These are phyloP conservation scores for Clanis bilineata DNA, from an alignment of 2,888 invertebrate species.

Conservation along the genomic window DNA sequence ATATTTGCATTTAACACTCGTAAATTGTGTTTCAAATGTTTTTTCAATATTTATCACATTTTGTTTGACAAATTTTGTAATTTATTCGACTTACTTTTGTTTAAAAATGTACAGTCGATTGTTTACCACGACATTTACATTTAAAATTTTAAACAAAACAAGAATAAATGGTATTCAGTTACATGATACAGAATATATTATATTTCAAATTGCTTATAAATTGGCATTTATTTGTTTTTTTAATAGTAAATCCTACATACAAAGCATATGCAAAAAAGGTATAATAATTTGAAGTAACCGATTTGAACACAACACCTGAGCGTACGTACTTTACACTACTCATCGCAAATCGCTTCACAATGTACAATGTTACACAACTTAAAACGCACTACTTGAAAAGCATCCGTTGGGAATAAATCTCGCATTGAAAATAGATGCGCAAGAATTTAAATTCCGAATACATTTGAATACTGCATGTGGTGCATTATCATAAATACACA, in stretches of 20 bases:
- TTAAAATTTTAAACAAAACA: neutral
- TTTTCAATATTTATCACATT: neutral
- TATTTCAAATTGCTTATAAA: neutral
- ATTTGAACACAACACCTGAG: neutral
- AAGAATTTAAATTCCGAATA: constrained; percentile 44
- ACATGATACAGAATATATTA: neutral
- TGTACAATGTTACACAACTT: constrained; percentile 19
- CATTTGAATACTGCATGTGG: constrained; percentile 42
- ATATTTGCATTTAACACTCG: neutral
- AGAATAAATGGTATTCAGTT: neutral
- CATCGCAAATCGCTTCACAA: neutral
- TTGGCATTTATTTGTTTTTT: neutral
- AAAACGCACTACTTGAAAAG: constrained; percentile 3
- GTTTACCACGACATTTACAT: neutral
- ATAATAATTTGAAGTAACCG: neutral
- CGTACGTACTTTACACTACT: neutral
- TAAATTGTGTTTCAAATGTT: neutral
- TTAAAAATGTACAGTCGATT: neutral
- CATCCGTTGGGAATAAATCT: constrained; percentile 17
- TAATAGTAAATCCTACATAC: neutral
- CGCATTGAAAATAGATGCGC: constrained; percentile 12
- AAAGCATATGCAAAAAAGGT: neutral
- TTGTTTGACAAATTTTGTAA: neutral
- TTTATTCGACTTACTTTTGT: neutral
- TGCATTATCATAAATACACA: constrained; percentile 53